These are phyloP conservation scores for Microctonus aethiopoides DNA, from an alignment of 2,888 invertebrate genomes.

Conservation along the genomic window DNA sequence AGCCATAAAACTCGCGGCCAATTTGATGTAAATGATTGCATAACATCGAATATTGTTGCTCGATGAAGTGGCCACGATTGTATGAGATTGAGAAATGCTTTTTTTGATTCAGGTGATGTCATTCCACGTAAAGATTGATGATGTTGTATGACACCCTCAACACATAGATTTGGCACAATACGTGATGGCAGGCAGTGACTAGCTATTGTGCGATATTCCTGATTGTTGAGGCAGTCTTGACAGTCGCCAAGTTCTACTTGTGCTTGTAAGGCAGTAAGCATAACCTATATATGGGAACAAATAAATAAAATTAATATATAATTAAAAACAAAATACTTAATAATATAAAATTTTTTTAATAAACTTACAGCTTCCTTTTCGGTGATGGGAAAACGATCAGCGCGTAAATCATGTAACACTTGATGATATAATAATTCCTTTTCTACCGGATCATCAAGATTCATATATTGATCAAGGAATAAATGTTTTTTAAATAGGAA, in stretches of 20 bases:
- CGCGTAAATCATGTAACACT: slow-evolving; percentile 88
- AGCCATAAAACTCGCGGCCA: slow-evolving; percentile 95
- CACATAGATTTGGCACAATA: slow-evolving; percentile 80
- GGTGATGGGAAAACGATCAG: slow-evolving; percentile 91
- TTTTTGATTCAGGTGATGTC: slow-evolving; percentile 87
- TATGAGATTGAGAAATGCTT: slow-evolving; percentile 91
- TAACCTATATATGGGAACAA: slow-evolving; percentile 77
- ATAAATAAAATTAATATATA: neutral
- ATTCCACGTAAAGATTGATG: slow-evolving; percentile 92
- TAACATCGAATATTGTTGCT: slow-evolving; percentile 94
- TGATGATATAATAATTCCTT: slow-evolving; percentile 95
- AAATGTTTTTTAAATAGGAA: slow-evolving; percentile 86
- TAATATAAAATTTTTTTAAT: slow-evolving; percentile 9
- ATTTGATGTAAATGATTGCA: slow-evolving; percentile 96
- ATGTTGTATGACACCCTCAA: slow-evolving; percentile 88
- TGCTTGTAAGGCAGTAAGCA: slow-evolving; percentile 92
- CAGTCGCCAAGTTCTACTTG: slow-evolving; percentile 93
- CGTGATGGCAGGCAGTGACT: slow-evolving; percentile 86
- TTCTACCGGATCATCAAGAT: slow-evolving; percentile 87
- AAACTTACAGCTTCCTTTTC: slow-evolving; percentile 91
- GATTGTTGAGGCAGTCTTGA: slow-evolving; percentile 71
- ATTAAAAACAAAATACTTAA: neutral
- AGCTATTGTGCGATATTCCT: slow-evolving; percentile 76
- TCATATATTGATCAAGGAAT: slow-evolving; percentile 83
- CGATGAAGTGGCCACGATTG: slow-evolving; percentile 93